Percentiles rank a stretch among this genome's conserved stretches.
These are phyloP conservation scores for Dicranocentrus wangi DNA, from an alignment of 2,888 invertebrate species.

Conservation along the genomic window DNA sequence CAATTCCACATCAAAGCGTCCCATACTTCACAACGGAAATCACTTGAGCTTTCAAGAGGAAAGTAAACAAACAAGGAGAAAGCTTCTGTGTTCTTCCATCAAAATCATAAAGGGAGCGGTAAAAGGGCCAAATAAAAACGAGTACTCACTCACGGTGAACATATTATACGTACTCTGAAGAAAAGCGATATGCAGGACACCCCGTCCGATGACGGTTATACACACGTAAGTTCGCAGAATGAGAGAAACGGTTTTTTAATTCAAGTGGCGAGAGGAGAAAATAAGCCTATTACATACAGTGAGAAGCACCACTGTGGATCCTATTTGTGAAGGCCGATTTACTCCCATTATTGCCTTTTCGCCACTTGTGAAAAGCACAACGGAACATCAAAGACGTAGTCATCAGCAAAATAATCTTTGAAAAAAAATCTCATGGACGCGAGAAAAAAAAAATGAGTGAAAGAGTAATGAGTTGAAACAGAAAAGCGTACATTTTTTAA, in stretches of 20 bases:
- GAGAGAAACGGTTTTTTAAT: conserved; percentile 28
- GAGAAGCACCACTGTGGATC: conserved; percentile 10
- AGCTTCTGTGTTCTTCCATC: neutral
- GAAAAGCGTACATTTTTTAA: conserved; percentile 30
- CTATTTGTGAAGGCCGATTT: conserved; percentile 13
- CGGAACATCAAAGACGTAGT: conserved; percentile 33
- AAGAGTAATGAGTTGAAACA: conserved; percentile 54
- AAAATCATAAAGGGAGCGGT: conserved; percentile 7
- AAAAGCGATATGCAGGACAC: too few relatives aligned
- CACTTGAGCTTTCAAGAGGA: conserved; percentile 51
- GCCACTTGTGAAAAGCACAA: conserved; percentile 22
- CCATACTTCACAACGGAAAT: conserved; percentile 46
- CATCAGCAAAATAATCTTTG: conserved; percentile 34
- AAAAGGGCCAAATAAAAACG: conserved; percentile 15
- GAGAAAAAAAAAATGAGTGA: conserved; percentile 14
- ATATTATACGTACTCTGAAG: too few relatives aligned
- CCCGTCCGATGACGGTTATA: neutral
- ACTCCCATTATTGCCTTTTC: conserved; percentile 29
- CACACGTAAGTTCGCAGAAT: neutral
- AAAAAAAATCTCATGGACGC: conserved; percentile 27
- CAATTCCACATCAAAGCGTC: conserved; percentile 29
- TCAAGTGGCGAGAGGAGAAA: conserved; percentile 25
- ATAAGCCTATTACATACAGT: conserved; percentile 20
- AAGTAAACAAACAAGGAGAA: conserved; percentile 48
- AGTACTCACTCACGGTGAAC: conserved; percentile 1